Evolutionary conservation across 2,113 vertebrate genomes (phyloP).

Genomic region (Todiramphus saurophagus): DNA sequence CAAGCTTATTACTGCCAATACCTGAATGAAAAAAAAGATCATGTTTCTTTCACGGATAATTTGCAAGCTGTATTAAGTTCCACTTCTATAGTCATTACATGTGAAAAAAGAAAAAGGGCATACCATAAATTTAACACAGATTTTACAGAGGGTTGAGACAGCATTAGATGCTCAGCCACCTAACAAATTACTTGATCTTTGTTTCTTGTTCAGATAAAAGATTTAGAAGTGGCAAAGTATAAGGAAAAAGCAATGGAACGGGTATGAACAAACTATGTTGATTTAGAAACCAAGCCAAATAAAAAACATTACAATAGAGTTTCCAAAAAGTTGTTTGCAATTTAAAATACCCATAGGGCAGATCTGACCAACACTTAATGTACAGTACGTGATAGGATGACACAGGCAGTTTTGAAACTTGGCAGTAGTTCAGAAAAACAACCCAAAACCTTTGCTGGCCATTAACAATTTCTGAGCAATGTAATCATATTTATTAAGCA

Average conservation of each 20-base stretch:
- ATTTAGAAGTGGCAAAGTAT: not conserved
- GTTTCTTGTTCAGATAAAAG: not conserved
- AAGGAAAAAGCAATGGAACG: not conserved
- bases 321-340: constrained; percentile 31
- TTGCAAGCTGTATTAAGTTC: not conserved
- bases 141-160: not conserved
- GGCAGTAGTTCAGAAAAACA: constrained; percentile 23
- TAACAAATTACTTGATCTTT: not conserved
- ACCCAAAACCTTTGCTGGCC: not conserved
- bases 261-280: not conserved
- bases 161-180: not conserved
- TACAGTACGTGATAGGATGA: constrained; percentile 6
- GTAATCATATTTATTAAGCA: constrained; percentile 21
- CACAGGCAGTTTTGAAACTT: constrained; percentile 47
- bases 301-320: not conserved
- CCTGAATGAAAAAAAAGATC: not conserved
- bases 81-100: not conserved
- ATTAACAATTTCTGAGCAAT: constrained; percentile 13
- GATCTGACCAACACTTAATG: constrained; percentile 25
- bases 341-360: constrained; percentile 43
- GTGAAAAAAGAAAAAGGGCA: not conserved
- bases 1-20: not conserved
- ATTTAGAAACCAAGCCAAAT: constrained; percentile 30
- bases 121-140: not conserved
- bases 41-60: constrained; percentile 11